These are phyloP conservation scores for Pachydiplax longipennis DNA, from an alignment of 2,888 invertebrate genomes.

Conservation along the genomic window DNA sequence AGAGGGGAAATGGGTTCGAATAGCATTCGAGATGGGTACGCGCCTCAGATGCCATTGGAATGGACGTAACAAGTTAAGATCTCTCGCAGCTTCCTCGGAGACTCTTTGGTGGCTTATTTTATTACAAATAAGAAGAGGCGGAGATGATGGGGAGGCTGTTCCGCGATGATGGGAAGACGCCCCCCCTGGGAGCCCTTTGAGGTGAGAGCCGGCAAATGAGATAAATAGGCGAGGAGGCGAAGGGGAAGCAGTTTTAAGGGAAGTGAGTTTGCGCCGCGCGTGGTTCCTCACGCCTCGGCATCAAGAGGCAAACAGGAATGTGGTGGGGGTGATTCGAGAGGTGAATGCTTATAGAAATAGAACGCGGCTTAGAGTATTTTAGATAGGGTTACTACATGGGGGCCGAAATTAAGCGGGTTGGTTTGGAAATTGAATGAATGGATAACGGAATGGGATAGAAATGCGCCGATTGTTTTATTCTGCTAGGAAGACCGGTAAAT, in stretches of 20 bases:
- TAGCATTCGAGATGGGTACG: not conserved
- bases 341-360: not conserved
- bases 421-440: too few relatives aligned
- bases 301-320: not conserved
- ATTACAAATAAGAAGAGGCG: constrained; percentile 46
- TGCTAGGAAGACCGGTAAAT: too few relatives aligned
- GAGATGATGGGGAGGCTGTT: not conserved
- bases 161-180: constrained; percentile 23
- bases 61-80: constrained; percentile 46
- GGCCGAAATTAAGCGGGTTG: too few relatives aligned
- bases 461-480: too few relatives aligned
- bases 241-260: not conserved
- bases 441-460: too few relatives aligned
- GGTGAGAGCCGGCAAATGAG: constrained; percentile 35
- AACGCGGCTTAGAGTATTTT: not conserved
- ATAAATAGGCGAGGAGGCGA: constrained; percentile 20
- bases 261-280: not conserved
- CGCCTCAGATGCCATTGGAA: constrained; percentile 34
- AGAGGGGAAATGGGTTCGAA: not conserved
- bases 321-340: not conserved
- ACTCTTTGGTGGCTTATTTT: constrained; percentile 47
- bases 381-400: not conserved
- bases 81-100: constrained; percentile 45
- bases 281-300: not conserved
- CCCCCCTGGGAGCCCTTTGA: constrained; percentile 36